phyloP scores from a whole-genome alignment of 2,797 vertebrate genomes.

The Molossus alvarezi region DNA sequence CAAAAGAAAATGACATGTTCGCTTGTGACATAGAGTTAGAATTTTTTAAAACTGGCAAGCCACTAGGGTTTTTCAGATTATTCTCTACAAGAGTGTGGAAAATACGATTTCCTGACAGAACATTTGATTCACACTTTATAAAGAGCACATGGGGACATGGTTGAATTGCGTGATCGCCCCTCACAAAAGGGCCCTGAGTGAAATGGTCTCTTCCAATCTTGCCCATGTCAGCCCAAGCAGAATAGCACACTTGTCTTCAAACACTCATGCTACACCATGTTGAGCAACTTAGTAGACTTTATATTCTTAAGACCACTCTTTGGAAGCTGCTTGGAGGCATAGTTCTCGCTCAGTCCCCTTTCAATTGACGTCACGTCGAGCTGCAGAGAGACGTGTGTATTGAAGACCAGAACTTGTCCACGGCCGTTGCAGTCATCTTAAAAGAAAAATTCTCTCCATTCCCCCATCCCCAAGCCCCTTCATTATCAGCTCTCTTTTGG shows the following conservation, averaged over 20 bases:
- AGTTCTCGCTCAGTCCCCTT: slow-evolving; percentile 9
- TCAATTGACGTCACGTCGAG: slow-evolving; percentile 75
- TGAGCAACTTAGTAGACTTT: slow-evolving; percentile 81
- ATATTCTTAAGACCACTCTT: slow-evolving; percentile 83
- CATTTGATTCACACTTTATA: slow-evolving; percentile 80
- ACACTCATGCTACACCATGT: slow-evolving; percentile 69
- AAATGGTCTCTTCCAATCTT: slow-evolving; percentile 47
- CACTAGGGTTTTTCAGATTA: slow-evolving; percentile 74
- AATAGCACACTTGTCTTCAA: slow-evolving; percentile 75
- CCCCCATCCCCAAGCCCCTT: background rate
- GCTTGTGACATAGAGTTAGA: slow-evolving; percentile 69
- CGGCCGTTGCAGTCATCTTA: background rate
- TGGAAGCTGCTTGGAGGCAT: slow-evolving; percentile 64
- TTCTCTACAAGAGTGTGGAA: slow-evolving; percentile 72
- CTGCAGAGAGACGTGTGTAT: background rate
- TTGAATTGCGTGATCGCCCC: slow-evolving; percentile 71
- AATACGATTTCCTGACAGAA: slow-evolving; percentile 76
- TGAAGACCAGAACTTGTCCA: slow-evolving; percentile 52
- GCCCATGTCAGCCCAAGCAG: slow-evolving; percentile 52
- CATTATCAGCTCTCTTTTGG: slow-evolving; percentile 11
- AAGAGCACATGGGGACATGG: slow-evolving; percentile 69
- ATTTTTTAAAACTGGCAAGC: slow-evolving; percentile 67
- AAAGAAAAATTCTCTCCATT: slow-evolving; percentile 12
- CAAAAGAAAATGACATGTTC: slow-evolving; percentile 56
- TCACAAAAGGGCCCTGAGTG: slow-evolving; percentile 72